Conservation (phyloP, 2,113 vertebrate genomes). For the Pomatostomus ruficeps region DNA sequence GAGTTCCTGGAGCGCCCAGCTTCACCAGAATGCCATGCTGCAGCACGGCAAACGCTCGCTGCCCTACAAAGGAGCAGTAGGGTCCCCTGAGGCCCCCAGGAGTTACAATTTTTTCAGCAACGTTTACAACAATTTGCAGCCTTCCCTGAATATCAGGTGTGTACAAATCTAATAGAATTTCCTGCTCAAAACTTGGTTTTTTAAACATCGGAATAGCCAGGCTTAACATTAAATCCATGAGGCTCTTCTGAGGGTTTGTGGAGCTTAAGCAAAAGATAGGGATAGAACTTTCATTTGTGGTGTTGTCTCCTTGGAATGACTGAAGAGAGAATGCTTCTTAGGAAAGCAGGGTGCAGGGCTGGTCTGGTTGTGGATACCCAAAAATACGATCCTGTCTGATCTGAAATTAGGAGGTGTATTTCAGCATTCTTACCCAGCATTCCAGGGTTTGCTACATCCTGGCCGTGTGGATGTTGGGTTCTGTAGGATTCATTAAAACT, state of each 20-base stretch:
- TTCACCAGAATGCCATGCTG: background rate
- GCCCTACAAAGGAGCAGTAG: background rate
- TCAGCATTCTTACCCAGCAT: background rate
- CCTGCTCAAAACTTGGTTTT: background rate
- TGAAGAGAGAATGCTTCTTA: background rate
- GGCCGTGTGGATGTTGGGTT: background rate
- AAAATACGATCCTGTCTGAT: background rate
- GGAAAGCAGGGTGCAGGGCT: background rate
- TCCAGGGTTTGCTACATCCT: background rate
- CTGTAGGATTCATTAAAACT: background rate
- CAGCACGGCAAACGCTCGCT: accelerated
- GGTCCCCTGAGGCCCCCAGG: background rate
- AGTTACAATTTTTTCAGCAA: background rate
- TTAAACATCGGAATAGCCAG: background rate
- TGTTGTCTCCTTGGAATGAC: background rate
- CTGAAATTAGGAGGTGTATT: background rate
- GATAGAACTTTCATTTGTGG: background rate
- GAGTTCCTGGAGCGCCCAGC: background rate
- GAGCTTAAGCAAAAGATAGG: background rate
- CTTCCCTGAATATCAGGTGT: background rate
- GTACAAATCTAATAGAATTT: background rate
- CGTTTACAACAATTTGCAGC: background rate
- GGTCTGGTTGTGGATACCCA: background rate
- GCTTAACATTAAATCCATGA: background rate
- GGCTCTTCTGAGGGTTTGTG: background rate